Conservation (phyloP, 2,888 invertebrate species). For the Philhelius pedissequus region DNA sequence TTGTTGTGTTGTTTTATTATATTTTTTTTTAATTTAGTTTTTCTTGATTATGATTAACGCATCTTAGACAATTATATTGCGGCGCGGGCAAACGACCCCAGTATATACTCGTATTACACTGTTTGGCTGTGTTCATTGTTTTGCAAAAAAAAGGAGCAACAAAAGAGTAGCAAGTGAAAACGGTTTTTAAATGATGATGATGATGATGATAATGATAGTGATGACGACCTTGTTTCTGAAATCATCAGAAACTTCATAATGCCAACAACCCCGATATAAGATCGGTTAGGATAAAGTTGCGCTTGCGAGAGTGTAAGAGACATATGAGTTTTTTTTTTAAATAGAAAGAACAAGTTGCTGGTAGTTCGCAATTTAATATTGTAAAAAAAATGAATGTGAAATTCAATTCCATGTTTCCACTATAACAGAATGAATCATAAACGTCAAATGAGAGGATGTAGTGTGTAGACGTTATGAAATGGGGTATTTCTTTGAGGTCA, state of each 20-base stretch:
- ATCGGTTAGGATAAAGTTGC: slow-evolving; percentile 13
- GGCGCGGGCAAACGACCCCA: slow-evolving; percentile 43
- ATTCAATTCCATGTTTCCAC: slow-evolving; percentile 11
- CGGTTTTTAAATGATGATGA: slow-evolving; percentile 14
- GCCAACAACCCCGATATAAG: slow-evolving; percentile 37
- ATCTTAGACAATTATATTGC: slow-evolving; percentile 52
- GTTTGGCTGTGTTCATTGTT: neutral
- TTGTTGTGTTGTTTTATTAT: neutral
- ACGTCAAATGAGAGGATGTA: slow-evolving; percentile 20
- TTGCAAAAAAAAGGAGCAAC: slow-evolving; percentile 24
- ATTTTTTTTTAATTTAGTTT: neutral
- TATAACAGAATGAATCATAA: slow-evolving; percentile 13
- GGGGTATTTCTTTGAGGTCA: slow-evolving; percentile 10
- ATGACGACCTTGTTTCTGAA: slow-evolving; percentile 37
- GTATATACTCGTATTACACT: neutral
- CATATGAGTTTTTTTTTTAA: no score
- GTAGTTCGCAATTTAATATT: slow-evolving; percentile 12
- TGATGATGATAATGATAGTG: neutral
- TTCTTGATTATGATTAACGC: slow-evolving; percentile 49
- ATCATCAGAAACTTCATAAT: slow-evolving; percentile 28
- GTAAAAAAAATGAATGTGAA: slow-evolving; percentile 9
- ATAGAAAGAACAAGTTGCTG: slow-evolving; percentile 16
- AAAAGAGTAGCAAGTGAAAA: slow-evolving; percentile 10
- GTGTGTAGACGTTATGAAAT: slow-evolving; percentile 12
- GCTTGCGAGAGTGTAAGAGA: neutral